A percentile compares a stretch with the other conserved stretches of the same genome.
phyloP scores from a whole-genome alignment of 2,888 invertebrate species.

The Neoascia interrupta region DNA sequence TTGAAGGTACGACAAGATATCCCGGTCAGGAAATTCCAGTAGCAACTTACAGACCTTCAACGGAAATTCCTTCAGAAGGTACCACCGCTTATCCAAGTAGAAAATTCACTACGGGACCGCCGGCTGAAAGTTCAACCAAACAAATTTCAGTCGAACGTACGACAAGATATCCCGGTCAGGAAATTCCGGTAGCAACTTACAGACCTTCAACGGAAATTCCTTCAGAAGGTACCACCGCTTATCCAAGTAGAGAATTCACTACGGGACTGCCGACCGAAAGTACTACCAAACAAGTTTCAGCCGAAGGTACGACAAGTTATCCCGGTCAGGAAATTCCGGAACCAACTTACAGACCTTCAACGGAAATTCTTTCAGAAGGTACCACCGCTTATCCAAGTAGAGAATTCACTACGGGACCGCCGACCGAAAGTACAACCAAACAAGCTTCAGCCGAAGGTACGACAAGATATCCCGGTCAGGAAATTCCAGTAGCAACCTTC shows the following conservation, averaged over 20 bases:
- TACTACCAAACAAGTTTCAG: too few species aligned
- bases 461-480: neutral
- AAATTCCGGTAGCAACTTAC: neutral
- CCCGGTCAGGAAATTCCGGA: neutral
- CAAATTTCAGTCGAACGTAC: neutral
- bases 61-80: neutral
- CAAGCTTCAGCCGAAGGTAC: neutral
- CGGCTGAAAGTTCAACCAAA: neutral
- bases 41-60: neutral
- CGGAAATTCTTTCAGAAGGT: neutral
- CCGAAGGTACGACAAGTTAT: too few species aligned
- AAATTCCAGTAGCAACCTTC: neutral
- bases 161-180: too few species aligned
- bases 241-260: neutral
- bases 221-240: neutral
- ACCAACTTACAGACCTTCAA: neutral
- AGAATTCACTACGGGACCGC: neutral
- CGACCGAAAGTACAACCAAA: neutral
- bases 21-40: neutral
- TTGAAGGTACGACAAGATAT: conserved; percentile 6
- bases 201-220: neutral
- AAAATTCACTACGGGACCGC: neutral
- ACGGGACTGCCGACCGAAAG: too few species aligned
- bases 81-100: neutral
- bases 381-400: neutral